phyloP scores from a whole-genome alignment of 2,797 vertebrate genomes.

The Silurus aristotelis region DNA sequence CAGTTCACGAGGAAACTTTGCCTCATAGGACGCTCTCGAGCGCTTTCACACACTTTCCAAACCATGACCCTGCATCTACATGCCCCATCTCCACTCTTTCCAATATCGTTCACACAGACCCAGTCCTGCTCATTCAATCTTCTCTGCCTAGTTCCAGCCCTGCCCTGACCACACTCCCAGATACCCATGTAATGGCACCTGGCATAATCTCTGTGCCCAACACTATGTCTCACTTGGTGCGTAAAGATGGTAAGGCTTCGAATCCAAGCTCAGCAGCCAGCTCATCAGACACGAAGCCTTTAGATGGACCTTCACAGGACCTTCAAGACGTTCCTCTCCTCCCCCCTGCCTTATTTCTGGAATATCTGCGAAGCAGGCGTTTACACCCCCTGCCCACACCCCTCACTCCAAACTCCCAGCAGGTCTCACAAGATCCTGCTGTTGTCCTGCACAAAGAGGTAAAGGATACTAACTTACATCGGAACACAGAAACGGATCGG shows the following conservation, averaged over 20 bases:
- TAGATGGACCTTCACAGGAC: background rate
- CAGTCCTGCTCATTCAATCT: background rate
- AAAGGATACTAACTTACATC: background rate
- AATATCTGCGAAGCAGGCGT: slow-evolving; percentile 31
- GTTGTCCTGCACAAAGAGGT: background rate
- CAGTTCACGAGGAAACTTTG: slow-evolving; percentile 47
- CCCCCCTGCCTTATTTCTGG: slow-evolving; percentile 40
- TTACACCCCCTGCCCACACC: background rate
- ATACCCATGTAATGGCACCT: background rate
- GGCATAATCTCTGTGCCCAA: too few relatives aligned
- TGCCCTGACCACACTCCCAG: too few relatives aligned
- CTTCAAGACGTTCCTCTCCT: slow-evolving; percentile 26
- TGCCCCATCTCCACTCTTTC: background rate
- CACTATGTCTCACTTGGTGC: background rate
- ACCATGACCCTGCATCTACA: background rate
- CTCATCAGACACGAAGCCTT: background rate
- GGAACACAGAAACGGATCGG: slow-evolving; percentile 23
- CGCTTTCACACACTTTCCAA: background rate
- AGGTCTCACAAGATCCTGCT: background rate
- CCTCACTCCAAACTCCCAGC: background rate
- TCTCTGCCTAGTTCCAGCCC: background rate
- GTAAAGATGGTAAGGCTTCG: background rate
- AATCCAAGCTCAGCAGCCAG: background rate
- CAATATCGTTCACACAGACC: background rate
- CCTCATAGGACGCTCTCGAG: background rate